Conservation (phyloP, 2,113 vertebrate species). For the Tricholaema leucomelas region DNA sequence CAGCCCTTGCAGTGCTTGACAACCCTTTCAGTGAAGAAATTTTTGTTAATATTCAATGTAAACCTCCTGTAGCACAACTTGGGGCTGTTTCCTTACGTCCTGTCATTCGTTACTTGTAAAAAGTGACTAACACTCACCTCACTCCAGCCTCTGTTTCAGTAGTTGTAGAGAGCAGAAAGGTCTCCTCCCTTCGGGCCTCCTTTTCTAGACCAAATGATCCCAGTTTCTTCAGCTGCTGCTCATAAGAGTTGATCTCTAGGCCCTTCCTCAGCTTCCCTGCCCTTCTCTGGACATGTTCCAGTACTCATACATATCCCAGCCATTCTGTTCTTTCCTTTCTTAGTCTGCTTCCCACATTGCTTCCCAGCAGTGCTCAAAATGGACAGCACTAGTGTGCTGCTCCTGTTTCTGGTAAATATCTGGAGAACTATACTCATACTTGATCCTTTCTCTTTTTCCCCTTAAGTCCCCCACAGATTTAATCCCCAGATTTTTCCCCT, state of each 20-base stretch:
- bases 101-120: background rate
- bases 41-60: too few species aligned
- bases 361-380: background rate
- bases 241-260: too few species aligned
- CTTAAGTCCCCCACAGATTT: background rate
- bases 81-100: background rate
- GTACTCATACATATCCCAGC: too few species aligned
- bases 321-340: background rate
- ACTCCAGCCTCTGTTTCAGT: too few species aligned
- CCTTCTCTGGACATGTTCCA: too few species aligned
- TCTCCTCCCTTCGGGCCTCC: too few species aligned
- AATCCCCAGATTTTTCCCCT: background rate
- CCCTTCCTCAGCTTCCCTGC: too few species aligned
- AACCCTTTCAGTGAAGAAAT: too few species aligned
- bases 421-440: background rate
- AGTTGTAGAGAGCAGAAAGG: too few species aligned
- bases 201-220: too few species aligned
- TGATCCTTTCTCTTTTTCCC: background rate
- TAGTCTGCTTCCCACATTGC: background rate
- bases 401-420: background rate
- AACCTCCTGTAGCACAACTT: background rate
- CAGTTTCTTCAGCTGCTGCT: too few species aligned
- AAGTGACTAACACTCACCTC: background rate
- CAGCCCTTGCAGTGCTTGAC: too few species aligned
- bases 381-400: background rate